These are phyloP conservation scores for Drosophila fuyamai DNA, from an alignment of 1,140 invertebrate genomes.

Conservation along the genomic window DNA sequence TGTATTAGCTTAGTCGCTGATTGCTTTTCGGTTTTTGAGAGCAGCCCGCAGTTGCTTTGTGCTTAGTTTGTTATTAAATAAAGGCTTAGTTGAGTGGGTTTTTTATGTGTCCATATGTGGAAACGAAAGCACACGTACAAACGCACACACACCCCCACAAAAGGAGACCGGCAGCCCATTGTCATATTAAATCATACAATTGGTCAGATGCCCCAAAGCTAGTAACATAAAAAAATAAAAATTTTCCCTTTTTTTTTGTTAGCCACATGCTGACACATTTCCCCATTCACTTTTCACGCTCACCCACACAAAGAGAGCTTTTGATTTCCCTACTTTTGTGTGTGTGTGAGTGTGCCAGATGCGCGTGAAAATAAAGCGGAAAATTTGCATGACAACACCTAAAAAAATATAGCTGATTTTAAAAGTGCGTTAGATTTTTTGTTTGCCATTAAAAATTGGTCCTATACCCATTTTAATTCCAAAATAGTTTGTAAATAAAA, in stretches of 20 bases:
- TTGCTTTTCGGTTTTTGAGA: slow-evolving; percentile 19
- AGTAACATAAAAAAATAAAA: slow-evolving; percentile 12
- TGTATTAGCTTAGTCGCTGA: slow-evolving; percentile 13
- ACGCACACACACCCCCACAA: slow-evolving; percentile 15
- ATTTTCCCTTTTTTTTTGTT: slow-evolving; percentile 6
- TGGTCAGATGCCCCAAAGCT: slow-evolving; percentile 61
- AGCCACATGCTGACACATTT: slow-evolving; percentile 67
- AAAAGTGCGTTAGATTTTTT: neutral
- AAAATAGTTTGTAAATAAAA: too few relatives aligned
- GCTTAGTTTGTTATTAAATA: slow-evolving; percentile 70
- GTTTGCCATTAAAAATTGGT: too few relatives aligned
- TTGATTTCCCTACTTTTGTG: slow-evolving; percentile 18
- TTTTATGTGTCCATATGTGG: slow-evolving; percentile 29
- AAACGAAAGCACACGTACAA: slow-evolving; percentile 18
- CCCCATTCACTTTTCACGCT: slow-evolving; percentile 76
- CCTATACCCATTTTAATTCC: too few relatives aligned
- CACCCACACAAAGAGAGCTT: slow-evolving; percentile 44
- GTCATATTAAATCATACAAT: slow-evolving; percentile 77
- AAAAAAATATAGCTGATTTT: neutral
- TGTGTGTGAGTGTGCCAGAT: slow-evolving; percentile 62
- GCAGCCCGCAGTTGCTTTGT: slow-evolving; percentile 49
- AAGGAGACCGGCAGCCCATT: slow-evolving; percentile 44
- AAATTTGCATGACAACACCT: slow-evolving; percentile 57
- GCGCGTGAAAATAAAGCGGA: slow-evolving; percentile 74
- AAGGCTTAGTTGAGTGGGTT: slow-evolving; percentile 64